Evolutionary conservation across 2,888 invertebrate species (phyloP), one percentile per base, ranked within the genome.

Genomic region (Aelia acuminata): DNA sequence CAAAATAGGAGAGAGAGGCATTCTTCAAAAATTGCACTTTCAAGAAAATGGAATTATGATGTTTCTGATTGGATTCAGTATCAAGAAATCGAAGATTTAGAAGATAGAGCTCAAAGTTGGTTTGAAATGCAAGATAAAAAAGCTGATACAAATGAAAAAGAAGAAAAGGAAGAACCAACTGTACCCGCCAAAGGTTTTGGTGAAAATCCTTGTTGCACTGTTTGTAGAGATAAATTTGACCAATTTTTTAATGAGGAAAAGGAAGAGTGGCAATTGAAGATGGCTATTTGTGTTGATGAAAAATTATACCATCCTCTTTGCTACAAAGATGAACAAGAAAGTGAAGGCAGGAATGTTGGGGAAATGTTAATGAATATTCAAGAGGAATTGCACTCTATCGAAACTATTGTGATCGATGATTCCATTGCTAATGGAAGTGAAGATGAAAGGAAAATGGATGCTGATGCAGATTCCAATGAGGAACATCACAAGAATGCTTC

Each of bases 201-300:
- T 89, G 94, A 94, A 15, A 94, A 95, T 91, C 94, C 94, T 87
- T 92, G 93, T 80, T 99, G 99, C 93, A 96, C 96, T 90, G 96
- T 98, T 87, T 99, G 99, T 93, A 95, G 96, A 22, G 99, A 99
- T 93, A 94, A 94, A 90, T 99, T 99, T 93, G 97, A 98, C 90
- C 97, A 97, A 92, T 98, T 97, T 93, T 99, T 97, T 93, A 97
- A 98, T 92, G 98, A 99, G 93, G 99, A 99, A 91, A 95, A 96
- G 90, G 99, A 99, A 92, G 98, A 98, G 92, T 99, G 99, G 99
- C 97, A 98, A 92, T 94, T 99, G 48, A 93, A 96, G 90, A 96
- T 97, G 92, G 97, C 98, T 0, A 93, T 97, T 35, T 94, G 95
- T 11, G 95, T 96, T 50, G 95, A 97, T 88, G 95, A 94, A 0